Conservation (phyloP, 2,797 vertebrate species). For the Rhabdomys pumilio region DNA sequence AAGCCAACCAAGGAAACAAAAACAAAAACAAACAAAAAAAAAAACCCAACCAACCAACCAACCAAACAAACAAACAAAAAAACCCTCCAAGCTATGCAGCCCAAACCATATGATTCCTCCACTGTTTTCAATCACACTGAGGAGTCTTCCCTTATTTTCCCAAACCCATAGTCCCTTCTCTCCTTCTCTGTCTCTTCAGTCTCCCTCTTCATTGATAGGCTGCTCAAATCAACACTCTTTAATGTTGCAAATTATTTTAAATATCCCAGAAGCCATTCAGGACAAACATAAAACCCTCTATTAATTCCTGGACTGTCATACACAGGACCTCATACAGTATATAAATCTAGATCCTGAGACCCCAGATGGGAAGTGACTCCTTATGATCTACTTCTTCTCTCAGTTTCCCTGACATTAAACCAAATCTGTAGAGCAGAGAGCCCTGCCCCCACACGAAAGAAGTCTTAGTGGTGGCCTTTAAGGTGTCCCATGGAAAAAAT, state of each 20-base stretch:
- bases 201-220: background rate
- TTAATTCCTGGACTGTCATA: background rate
- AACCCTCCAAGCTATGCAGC: background rate
- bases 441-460: background rate
- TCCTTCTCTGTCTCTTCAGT: background rate
- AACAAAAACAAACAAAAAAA: background rate
- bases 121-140: background rate
- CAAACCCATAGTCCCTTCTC: background rate
- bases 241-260: background rate
- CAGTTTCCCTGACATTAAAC: background rate
- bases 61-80: too few relatives aligned
- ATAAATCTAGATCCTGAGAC: background rate
- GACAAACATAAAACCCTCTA: background rate
- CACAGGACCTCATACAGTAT: too few relatives aligned
- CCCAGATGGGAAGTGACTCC: background rate
- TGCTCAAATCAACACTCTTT: background rate
- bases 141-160: background rate
- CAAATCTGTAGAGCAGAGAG: background rate
- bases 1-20: too few relatives aligned
- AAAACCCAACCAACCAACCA: too few relatives aligned
- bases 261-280: background rate
- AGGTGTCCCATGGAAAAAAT: background rate
- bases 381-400: background rate
- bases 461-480: background rate
- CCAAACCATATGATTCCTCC: background rate